Conservation (phyloP, 2,113 vertebrate genomes). For the Leucopternis melanops region DNA sequence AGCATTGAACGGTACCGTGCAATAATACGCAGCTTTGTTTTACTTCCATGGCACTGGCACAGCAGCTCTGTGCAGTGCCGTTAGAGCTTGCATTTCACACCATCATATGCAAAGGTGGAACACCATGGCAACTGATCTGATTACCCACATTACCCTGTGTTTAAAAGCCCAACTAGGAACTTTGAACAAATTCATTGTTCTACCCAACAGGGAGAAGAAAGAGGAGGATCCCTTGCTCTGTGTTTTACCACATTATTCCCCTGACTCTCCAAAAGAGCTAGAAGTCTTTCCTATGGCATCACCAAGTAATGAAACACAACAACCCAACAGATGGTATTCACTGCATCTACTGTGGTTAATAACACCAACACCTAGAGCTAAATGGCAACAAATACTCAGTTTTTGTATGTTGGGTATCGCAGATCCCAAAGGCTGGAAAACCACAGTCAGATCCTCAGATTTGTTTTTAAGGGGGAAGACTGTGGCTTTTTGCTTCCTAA, state of each 20-base stretch:
- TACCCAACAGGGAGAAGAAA: background rate
- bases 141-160: background rate
- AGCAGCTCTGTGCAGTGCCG: background rate
- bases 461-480: background rate
- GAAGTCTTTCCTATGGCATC: background rate
- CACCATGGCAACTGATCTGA: slow-evolving; percentile 34
- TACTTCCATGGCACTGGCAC: background rate
- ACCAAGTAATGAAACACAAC: background rate
- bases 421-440: background rate
- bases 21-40: background rate
- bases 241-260: background rate
- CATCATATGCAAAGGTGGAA: background rate
- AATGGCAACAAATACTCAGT: background rate
- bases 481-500: background rate
- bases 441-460: background rate
- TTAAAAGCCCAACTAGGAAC: background rate
- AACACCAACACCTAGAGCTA: background rate
- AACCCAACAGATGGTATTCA: background rate
- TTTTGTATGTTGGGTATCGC: background rate
- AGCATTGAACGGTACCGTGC: background rate
- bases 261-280: background rate
- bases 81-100: background rate
- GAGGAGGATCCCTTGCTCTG: background rate
- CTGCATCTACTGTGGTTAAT: background rate
- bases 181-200: background rate